Evolutionary conservation across 2,888 invertebrate genomes (phyloP), one percentile per base, ranked within the genome.

Genomic region (Drosophila trichaetosa): DNA sequence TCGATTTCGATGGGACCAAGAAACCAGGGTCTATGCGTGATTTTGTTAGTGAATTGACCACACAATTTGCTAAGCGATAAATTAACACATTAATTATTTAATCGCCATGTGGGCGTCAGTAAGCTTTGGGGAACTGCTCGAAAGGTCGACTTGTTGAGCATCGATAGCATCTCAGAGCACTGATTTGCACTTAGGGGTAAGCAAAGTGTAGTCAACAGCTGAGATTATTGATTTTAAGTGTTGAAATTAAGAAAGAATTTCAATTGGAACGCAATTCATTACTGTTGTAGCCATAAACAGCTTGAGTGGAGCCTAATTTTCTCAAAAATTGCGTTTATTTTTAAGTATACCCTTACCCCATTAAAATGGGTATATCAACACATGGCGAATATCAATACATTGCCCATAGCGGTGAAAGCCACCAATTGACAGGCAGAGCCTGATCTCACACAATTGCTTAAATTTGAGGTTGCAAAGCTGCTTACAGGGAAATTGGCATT

Each of bases 31-130:
- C 70, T 60, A 79, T 87, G 84, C 81, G 86, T 85, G 87, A 81
- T 73, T 83, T 81, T 82, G 67, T 72, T 84, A 71, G 80, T 73
- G 78, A 84, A 89, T 87, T 89, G 89, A 83, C 89, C 90, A 86
- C 89, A 88, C 90, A 90, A 90, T 91, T 90, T 89, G 79, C 80
- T 85, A 87, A 84, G 70, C 87, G 79, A 89, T 89, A 91, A 90
- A 88, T 90, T 90, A 89, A 73, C 84, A 72, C 79, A 90, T 90
- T 87, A 88, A 90, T 91, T 82, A 90, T 90, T 89, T 69, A 90
- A 75, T 67, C 67, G 58, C 31, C 61, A 63, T 52, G 46, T 13
- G 10, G 59, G 27, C 51, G 57, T 36, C 33, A 51, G 34, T 13
- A 38, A 48, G 8, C 31, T 18, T 40, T 42, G 11, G 29, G 21